Evolutionary conservation across 2,113 vertebrate species (phyloP).

Genomic region (Oriolus oriolus): DNA sequence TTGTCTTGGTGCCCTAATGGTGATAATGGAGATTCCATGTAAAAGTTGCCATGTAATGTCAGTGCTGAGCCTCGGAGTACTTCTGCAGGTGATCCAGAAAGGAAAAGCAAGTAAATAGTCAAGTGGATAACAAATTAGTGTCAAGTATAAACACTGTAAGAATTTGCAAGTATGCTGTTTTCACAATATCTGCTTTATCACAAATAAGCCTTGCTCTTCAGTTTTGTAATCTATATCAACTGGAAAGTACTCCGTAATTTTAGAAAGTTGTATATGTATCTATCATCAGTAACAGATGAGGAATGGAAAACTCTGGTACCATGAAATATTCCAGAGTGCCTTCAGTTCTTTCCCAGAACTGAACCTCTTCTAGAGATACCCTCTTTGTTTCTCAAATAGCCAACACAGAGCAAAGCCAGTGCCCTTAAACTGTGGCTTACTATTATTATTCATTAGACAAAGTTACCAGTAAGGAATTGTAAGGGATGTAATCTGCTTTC

Average conservation of each 20-base stretch:
- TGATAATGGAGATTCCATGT: not conserved
- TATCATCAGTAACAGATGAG: not conserved
- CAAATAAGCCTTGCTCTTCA: not conserved
- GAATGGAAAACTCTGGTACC: not conserved
- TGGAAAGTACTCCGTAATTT: not conserved
- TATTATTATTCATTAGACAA: not conserved
- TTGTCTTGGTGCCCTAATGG: not conserved
- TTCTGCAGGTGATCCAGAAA: not conserved
- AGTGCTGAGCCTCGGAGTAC: not conserved
- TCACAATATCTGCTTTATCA: not conserved
- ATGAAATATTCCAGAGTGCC: not conserved
- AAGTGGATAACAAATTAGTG: not conserved
- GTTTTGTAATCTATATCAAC: not conserved
- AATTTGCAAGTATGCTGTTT: not conserved
- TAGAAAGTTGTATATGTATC: not conserved
- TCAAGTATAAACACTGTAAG: not conserved
- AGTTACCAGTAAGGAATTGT: not conserved
- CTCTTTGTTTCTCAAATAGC: not conserved
- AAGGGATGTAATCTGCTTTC: not conserved
- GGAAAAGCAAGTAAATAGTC: not conserved
- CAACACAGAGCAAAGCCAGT: not conserved
- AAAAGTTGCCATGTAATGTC: not conserved
- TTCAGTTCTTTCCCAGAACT: not conserved
- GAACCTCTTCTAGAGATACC: not conserved
- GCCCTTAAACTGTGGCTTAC: not conserved